Evolutionary conservation across 2,888 invertebrate species (phyloP), one percentile per base, ranked within the genome.

Genomic region (Rhingia campestris): DNA sequence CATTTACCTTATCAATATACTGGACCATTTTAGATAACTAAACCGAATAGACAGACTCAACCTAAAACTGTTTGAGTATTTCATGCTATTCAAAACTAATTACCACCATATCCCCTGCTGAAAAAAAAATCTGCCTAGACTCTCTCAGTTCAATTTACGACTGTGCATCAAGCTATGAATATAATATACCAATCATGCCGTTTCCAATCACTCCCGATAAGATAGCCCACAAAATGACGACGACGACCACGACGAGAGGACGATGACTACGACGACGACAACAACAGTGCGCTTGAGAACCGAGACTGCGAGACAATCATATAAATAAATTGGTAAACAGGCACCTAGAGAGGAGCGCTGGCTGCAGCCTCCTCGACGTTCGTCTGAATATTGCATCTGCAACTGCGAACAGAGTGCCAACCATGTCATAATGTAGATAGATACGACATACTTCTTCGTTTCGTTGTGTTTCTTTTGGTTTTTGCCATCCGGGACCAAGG

Each of bases 401-500:
- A 70, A 80, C 84, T 75, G 66, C 74, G 67, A 59, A 66, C 74
- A 56, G 84, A 80, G 84, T 84, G 74, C 84, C 80, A 84, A 70
- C 84, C 84, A 84, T 84, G 84, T 84, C 84, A 84, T 84, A 84
- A 80, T 80, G 70, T 80, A 84, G 84, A 84, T 84, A 84, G 84
- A 84, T 70, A 84, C 84, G 74, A 80, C 84, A 84, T 70, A 80
- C 80, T 76, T 58, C 45, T 76, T 70, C 67, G 22, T 22, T 47
- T 43, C 63, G 35, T 59, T 33, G 49, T 54, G 45, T 54, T 54
- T 22, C 22, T 67, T 47, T 63, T 67, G 9, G 22, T 67, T 74
- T 77, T 64, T 58, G 32, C 58, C 56, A 74, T 80, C 64, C 64
- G 58, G 54, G 70, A 70, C 84, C 32, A 59, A 70, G 80, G 84